Conservation (phyloP, 2,797 vertebrate species). For the Pachyuromys duprasi region DNA sequence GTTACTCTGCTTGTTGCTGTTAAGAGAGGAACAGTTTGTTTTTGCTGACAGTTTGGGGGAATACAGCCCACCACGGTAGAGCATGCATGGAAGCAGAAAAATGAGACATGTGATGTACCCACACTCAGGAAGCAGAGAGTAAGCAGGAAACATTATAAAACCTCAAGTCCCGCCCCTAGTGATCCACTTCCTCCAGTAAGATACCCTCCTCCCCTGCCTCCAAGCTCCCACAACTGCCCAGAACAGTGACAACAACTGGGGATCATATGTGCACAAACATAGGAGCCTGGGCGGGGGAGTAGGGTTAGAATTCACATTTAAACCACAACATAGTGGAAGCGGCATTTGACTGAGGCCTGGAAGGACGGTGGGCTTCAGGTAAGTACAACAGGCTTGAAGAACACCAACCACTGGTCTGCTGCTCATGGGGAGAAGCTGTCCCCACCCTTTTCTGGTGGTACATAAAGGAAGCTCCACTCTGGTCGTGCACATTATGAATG, state of each 20-base stretch:
- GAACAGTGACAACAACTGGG: not conserved
- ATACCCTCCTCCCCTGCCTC: not conserved
- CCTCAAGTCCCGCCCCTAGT: not conserved
- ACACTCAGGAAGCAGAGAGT: not conserved
- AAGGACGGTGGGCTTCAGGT: not conserved
- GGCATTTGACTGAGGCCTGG: not conserved
- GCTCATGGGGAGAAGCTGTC: not conserved
- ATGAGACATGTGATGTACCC: not conserved
- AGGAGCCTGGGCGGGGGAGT: not conserved
- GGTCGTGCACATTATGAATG: not conserved
- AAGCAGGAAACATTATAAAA: not conserved
- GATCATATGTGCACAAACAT: not conserved
- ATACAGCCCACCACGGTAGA: not conserved
- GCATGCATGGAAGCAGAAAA: not conserved
- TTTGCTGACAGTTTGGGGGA: not conserved
- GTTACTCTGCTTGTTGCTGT: not conserved
- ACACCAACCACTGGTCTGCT: rapidly evolving
- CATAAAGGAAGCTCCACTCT: too few species aligned
- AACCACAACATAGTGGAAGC: not conserved
- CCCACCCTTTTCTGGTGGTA: not conserved
- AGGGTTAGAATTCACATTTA: not conserved
- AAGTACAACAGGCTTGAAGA: rapidly evolving
- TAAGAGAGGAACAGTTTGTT: not conserved
- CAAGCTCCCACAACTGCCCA: not conserved
- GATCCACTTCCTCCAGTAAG: not conserved